Evolutionary conservation across 2,888 invertebrate genomes (phyloP), one percentile per base, ranked within the genome.

Genomic region (Rhodophaea formosa): DNA sequence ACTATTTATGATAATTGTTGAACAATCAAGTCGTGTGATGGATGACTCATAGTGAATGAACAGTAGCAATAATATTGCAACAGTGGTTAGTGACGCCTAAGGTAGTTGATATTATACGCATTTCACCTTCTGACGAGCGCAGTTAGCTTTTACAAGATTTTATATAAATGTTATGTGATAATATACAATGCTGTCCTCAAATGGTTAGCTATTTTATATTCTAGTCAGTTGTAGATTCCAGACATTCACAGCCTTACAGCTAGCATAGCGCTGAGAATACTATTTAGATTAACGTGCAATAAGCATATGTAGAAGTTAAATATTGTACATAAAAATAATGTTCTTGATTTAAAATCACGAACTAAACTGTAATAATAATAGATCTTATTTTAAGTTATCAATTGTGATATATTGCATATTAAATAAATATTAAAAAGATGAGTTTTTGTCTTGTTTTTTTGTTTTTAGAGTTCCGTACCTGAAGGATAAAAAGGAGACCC

Each of bases 161-260:
- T 46, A 46, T 46, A 46, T 16, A 12, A 23, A 45, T 16, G 8
- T n/a, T 46, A 16, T 45, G 8, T 16, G n/a, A 44, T 15, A 3
- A 44, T n/a, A 54, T 60, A 3, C 7, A 16, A 29, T 12, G 23
- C 30, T 8, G 15, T 32, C 14, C 14, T 49, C 15, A 39, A 52
- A 52, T 23, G 23, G 42, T 45, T 16, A 43, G 32, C 39, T 2
- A 39, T 39, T 39, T 55, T 55, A 16, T 29, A 30, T 57, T 58
- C 52, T 60, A 59, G 60, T 62, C 55, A 57, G 58, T 54, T 59
- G 49, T 56, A 53, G 58, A 56, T 49, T 49, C 52, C 51, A 47
- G 54, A 57, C 52, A 57, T 59, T 59, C 58, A 56, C 57, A 58
- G n/a, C 59, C 62, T 56, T 60, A 51, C 60, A 58, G 46, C 51